Evolutionary conservation across 2,888 invertebrate species (phyloP).

Genomic region (Hirtodrosophila duncani): DNA sequence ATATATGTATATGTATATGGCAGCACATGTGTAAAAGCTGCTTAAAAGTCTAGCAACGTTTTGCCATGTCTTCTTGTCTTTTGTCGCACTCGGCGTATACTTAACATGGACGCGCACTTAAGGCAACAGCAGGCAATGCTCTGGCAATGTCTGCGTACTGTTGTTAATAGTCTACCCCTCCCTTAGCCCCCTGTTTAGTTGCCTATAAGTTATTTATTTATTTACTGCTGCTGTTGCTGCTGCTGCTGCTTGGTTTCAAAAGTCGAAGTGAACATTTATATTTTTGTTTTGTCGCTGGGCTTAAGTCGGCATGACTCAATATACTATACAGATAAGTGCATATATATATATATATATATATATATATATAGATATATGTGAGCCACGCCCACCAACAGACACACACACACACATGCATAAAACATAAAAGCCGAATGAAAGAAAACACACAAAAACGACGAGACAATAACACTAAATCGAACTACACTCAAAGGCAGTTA

Average conservation of each 20-base stretch:
- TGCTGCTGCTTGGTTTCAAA: no score
- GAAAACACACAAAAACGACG: slow-evolving; percentile 18
- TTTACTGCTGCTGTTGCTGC: no score
- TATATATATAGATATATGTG: no score
- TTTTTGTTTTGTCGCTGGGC: slow-evolving; percentile 4
- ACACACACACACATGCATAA: slow-evolving; percentile 42
- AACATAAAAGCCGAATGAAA: slow-evolving; percentile 35
- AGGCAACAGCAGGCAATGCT: slow-evolving; percentile 12
- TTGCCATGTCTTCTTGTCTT: slow-evolving; percentile 12
- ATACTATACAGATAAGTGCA: no score
- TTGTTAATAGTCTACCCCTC: slow-evolving; percentile 45
- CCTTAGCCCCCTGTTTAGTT: slow-evolving; percentile 52
- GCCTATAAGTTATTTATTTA: slow-evolving; percentile 64
- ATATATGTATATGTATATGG: slow-evolving; percentile 11
- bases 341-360: no score
- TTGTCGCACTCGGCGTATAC: slow-evolving; percentile 48
- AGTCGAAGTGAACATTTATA: slow-evolving; percentile 43
- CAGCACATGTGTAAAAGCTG: slow-evolving; percentile 39
- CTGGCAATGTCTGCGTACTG: slow-evolving; percentile 3
- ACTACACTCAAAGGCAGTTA: slow-evolving; percentile 41
- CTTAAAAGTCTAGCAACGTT: slow-evolving; percentile 55
- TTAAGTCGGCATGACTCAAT: no score
- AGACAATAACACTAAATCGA: slow-evolving; percentile 60
- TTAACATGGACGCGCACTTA: slow-evolving; percentile 40
- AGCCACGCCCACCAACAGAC: no score